These are phyloP conservation scores for Sarcophaga caerulescens DNA, from an alignment of 2,888 invertebrate genomes.

Conservation along the genomic window DNA sequence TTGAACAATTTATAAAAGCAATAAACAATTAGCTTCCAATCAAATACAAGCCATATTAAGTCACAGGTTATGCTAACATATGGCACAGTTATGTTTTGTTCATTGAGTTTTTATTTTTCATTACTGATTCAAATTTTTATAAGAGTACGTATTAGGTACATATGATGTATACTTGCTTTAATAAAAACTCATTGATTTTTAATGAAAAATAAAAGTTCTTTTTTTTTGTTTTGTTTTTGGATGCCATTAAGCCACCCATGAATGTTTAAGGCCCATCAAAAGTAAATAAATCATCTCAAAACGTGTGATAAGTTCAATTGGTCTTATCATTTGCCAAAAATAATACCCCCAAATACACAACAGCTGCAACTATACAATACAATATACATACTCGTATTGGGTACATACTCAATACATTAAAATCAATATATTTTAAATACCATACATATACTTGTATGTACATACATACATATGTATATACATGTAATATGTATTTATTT, in stretches of 20 bases:
- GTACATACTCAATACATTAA: no score
- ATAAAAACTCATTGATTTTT: neutral
- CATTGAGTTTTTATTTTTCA: neutral
- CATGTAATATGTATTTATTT: neutral
- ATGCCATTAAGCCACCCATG: neutral
- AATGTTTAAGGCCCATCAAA: neutral
- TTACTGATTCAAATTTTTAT: no score
- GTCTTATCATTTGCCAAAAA: conserved; percentile 38
- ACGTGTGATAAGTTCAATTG: conserved; percentile 52
- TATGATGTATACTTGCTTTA: neutral
- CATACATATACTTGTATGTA: neutral
- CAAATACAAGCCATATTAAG: no score
- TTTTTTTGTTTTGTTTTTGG: no score
- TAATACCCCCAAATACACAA: conserved; percentile 2
- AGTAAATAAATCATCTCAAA: conserved; percentile 20
- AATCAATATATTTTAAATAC: neutral
- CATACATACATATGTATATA: no score
- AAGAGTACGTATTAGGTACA: neutral
- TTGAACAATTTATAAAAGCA: no score
- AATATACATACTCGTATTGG: no score
- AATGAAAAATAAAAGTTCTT: neutral
- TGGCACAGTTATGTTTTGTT: no score
- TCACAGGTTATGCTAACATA: no score
- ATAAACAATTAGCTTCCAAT: no score
- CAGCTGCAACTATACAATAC: neutral